Percentiles rank a stretch among this genome's conserved stretches.
Evolutionary conservation across 2,797 vertebrate species (phyloP).

Genomic region (Heteromormyrus szaboi): DNA sequence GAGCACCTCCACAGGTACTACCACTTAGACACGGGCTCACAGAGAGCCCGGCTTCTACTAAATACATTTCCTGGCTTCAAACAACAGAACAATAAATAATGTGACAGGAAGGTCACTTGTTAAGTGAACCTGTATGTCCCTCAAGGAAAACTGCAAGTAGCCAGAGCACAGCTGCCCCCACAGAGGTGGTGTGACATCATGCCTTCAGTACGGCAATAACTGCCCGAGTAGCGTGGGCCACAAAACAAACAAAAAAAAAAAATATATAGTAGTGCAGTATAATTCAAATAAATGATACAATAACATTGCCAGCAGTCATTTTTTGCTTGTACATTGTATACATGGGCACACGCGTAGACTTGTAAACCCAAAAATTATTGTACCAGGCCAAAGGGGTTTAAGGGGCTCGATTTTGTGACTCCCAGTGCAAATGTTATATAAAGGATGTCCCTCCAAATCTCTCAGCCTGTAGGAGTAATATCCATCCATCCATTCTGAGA

Average conservation of each 20-base stretch:
- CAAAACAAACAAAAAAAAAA: background rate
- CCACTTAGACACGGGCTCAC: background rate
- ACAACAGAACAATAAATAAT: conserved; percentile 1
- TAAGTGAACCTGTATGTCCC: background rate
- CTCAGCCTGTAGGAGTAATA: background rate
- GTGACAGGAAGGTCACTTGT: background rate
- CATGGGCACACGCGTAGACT: background rate
- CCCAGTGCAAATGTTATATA: background rate
- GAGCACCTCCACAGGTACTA: background rate
- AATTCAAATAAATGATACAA: background rate
- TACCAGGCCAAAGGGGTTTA: background rate
- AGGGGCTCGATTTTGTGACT: background rate
- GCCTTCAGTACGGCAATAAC: background rate
- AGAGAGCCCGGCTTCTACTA: background rate
- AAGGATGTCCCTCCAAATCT: background rate
- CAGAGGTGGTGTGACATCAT: background rate
- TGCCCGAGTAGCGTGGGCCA: background rate
- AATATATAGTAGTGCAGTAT: background rate
- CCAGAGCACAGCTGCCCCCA: background rate
- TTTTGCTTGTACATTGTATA: background rate
- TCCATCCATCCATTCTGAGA: background rate
- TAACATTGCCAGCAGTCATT: background rate
- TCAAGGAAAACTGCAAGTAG: background rate
- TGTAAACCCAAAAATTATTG: background rate
- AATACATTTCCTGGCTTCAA: background rate